A percentile compares a stretch with the other conserved stretches of the same genome.
Conservation (phyloP, 2,113 vertebrate species). For the Meleagris gallopavo region DNA sequence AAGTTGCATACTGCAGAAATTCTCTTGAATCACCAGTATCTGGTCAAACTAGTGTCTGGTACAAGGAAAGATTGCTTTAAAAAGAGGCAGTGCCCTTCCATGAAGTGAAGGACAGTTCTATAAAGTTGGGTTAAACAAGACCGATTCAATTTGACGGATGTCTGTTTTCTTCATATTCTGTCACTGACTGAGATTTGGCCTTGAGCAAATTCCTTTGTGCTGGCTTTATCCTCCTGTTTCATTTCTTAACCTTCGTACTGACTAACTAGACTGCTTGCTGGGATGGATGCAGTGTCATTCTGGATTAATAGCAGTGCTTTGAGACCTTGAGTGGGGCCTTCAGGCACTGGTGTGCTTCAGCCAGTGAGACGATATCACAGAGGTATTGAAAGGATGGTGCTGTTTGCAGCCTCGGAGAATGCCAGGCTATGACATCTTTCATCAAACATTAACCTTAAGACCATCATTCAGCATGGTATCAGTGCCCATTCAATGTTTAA, state of each 20-base stretch:
- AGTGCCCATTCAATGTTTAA: neutral
- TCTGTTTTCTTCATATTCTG: neutral
- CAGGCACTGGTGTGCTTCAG: neutral
- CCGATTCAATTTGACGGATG: neutral
- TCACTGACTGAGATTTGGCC: neutral
- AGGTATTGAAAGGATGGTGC: neutral
- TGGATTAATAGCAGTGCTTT: neutral
- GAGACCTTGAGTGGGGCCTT: neutral
- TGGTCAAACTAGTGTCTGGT: neutral
- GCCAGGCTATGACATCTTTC: neutral
- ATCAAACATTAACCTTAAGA: neutral
- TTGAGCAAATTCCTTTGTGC: neutral
- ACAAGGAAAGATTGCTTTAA: neutral
- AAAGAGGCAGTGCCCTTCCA: neutral
- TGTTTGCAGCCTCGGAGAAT: neutral
- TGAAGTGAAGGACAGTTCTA: neutral
- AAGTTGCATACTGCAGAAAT: neutral
- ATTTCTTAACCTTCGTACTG: neutral
- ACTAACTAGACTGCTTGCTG: neutral
- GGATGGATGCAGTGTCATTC: neutral
- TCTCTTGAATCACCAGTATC: fast-evolving
- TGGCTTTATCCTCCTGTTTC: fast-evolving
- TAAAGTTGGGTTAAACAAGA: neutral
- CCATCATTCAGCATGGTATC: neutral
- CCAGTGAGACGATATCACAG: neutral